A percentile compares a stretch with the other conserved stretches of the same genome.
These are phyloP conservation scores for Oligia strigilis DNA, from an alignment of 2,888 invertebrate species.

Conservation along the genomic window DNA sequence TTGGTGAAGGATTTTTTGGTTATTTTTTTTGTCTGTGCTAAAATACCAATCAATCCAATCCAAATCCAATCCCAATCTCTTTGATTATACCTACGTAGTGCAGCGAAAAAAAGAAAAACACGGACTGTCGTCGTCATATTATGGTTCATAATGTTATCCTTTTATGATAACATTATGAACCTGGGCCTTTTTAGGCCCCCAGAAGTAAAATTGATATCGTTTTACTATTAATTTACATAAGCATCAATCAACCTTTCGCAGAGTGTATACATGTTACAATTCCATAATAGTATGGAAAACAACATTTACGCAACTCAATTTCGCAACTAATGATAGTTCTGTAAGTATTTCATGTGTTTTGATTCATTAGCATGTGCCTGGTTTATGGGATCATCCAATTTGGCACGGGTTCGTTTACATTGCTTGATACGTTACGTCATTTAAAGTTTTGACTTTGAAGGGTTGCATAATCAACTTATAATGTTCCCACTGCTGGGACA, in stretches of 20 bases:
- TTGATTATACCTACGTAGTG: too few relatives aligned
- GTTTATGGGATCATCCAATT: constrained; percentile 51
- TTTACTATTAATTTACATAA: too few relatives aligned
- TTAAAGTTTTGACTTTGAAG: not conserved
- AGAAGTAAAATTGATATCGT: too few relatives aligned
- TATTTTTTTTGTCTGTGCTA: too few relatives aligned
- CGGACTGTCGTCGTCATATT: too few relatives aligned
- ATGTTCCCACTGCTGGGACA: not conserved
- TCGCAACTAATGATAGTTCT: constrained; percentile 35
- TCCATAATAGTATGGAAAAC: constrained; percentile 20
- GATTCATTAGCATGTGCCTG: constrained; percentile 47
- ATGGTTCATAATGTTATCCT: too few relatives aligned
- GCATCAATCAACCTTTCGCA: not conserved
- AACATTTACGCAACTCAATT: constrained; percentile 38
- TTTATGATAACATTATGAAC: too few relatives aligned
- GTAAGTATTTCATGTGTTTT: constrained; percentile 28
- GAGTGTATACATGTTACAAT: constrained; percentile 14
- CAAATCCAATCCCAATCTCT: too few relatives aligned
- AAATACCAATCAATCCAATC: too few relatives aligned
- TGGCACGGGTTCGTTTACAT: constrained; percentile 24
- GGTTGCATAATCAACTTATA: not conserved
- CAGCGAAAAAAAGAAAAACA: too few relatives aligned
- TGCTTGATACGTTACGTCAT: not conserved
- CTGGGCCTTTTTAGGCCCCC: too few relatives aligned
- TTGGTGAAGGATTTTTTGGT: too few relatives aligned